These are phyloP conservation scores for Potamarius usumacintae DNA, from an alignment of 2,113 vertebrate genomes.

Conservation along the genomic window DNA sequence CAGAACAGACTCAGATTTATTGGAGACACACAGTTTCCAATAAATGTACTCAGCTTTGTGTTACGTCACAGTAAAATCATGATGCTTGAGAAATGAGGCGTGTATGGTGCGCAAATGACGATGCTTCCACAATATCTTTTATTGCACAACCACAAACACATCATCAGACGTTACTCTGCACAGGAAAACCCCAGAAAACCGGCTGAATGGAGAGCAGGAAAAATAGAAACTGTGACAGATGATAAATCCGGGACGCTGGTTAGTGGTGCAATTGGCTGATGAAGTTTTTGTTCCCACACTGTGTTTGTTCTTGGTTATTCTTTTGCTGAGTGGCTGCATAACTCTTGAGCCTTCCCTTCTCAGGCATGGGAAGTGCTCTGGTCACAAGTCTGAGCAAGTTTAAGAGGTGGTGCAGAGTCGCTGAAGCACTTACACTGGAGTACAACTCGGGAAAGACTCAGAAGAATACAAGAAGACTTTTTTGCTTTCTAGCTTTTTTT, in stretches of 20 bases:
- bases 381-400: constrained; percentile 46
- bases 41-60: neutral
- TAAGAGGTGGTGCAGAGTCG: neutral
- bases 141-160: constrained; percentile 35
- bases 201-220: constrained; percentile 12
- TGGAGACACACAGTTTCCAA: neutral
- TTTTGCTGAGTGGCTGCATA: too few species aligned
- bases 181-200: constrained; percentile 20
- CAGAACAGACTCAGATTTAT: constrained; percentile 30
- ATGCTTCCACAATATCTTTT: neutral
- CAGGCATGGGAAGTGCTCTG: constrained; percentile 62
- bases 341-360: constrained; percentile 54
- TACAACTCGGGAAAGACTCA: neutral
- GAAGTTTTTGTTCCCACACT: neutral
- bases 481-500: neutral
- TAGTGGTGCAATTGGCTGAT: neutral
- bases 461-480: neutral
- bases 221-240: neutral
- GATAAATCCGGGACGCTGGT: constrained; percentile 6
- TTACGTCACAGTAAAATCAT: neutral
- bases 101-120: neutral
- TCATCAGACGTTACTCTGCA: neutral
- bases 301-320: neutral
- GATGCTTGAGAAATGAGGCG: neutral
- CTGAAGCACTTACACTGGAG: constrained; percentile 36